phyloP scores from a whole-genome alignment of 64 coral and sea anemone species.

The Pocillopora damicornis region DNA sequence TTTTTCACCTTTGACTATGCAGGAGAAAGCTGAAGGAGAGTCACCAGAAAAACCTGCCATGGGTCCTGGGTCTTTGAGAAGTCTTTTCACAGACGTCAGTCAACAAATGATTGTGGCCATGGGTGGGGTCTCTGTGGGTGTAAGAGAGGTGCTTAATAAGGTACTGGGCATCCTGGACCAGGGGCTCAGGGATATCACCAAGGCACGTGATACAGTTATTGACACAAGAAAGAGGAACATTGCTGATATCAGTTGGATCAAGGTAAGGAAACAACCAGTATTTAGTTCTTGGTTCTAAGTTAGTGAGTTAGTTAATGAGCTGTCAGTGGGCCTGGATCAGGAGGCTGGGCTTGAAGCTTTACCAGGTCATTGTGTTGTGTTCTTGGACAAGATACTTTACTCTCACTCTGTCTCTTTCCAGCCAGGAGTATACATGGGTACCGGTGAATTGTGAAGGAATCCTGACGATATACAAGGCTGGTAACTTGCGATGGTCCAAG shows the following conservation, averaged over 20 bases:
- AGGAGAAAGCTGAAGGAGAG: conserved; percentile 30
- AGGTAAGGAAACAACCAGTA: conserved; percentile 22
- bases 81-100: conserved; percentile 44
- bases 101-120: conserved; percentile 42
- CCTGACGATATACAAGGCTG: too few relatives aligned
- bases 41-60: neutral
- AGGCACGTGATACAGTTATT: conserved; percentile 64
- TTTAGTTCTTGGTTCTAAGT: neutral
- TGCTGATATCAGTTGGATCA: conserved; percentile 71
- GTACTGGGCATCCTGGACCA: conserved; percentile 58
- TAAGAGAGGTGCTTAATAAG: conserved; percentile 63
- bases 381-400: too few relatives aligned
- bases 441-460: too few relatives aligned
- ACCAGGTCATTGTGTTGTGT: too few relatives aligned
- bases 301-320: neutral
- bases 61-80: neutral
- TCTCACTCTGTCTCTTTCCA: too few relatives aligned
- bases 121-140: conserved; percentile 38
- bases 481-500: too few relatives aligned
- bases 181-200: conserved; percentile 60
- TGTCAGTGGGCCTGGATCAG: too few relatives aligned
- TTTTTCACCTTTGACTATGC: neutral
- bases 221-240: conserved; percentile 50
- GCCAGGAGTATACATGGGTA: too few relatives aligned
- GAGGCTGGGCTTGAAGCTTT: too few relatives aligned